Conservation (phyloP, 2,797 vertebrate genomes). For the Luscinia megarhynchos region DNA sequence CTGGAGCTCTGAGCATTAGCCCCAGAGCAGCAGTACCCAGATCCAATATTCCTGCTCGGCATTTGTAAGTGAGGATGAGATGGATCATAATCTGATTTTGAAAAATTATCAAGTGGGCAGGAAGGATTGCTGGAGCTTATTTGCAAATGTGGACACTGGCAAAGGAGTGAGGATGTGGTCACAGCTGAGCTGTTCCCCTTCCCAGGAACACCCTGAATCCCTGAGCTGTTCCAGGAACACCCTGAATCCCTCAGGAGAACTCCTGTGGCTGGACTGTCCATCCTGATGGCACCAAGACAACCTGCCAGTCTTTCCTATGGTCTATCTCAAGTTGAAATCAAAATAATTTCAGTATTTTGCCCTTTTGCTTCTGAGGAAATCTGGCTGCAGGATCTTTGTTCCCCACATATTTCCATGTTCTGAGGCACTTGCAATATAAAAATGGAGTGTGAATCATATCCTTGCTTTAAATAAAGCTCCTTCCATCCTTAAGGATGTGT, state of each 20-base stretch:
- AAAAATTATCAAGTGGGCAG: background rate
- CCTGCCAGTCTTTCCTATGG: background rate
- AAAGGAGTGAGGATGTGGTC: background rate
- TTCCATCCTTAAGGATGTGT: background rate
- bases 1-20: background rate
- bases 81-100: background rate
- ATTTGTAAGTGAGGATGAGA: background rate
- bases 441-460: slow-evolving; percentile 43
- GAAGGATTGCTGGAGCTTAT: background rate
- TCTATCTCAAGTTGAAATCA: background rate
- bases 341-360: background rate
- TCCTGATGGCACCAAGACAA: background rate
- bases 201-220: background rate
- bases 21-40: background rate
- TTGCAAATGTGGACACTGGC: background rate
- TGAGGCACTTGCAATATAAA: background rate
- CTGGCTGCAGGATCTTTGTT: background rate
- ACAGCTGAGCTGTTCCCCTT: background rate
- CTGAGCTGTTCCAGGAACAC: background rate
- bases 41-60: fast-evolving
- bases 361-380: background rate
- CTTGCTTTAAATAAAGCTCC: slow-evolving; percentile 49
- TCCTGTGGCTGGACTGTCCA: background rate
- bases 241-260: background rate
- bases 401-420: background rate